Evolutionary conservation across 1,140 invertebrate species (phyloP), one percentile per base, ranked within the genome.

Genomic region (Drosophila tristis): DNA sequence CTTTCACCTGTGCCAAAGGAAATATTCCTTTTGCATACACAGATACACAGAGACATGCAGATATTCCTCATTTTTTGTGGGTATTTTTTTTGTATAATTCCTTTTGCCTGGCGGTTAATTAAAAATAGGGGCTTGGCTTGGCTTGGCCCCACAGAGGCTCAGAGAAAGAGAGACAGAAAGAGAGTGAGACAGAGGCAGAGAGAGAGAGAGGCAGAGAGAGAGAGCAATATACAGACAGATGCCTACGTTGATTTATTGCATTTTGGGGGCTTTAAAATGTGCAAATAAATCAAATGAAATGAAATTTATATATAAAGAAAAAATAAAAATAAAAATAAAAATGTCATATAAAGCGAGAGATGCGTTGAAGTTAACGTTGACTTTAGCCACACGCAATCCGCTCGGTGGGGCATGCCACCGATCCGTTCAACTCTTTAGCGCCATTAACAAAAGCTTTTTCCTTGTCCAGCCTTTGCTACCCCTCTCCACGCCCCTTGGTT

Each of bases 51-150:
- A 16, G 16, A 16, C 16, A 16, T 16, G 16, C 0, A 26, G 7
- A n/a, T 16, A 60, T 58, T 59, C 26, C 11, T 39, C 8, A 11
- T 11, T 13, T 39, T 39, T 9, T 20, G 20, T 20, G 20, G 20
- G 8, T 35, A 35, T 35, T 20, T 64, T 61, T 55, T 73, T 50
- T 58, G 35, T 66, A 70, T 54, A 44, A 62, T 74, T 74, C 70
- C 71, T 74, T 65, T 74, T 56, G 53, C 50, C 59, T 26, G 73
- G 44, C 61, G 74, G 74, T 81, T 81, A 81, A 87, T 85, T 85
- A 86, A 85, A 85, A 76, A 80, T 76, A 85, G 64, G 48, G 81
- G 80, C 77, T 86, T 85, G 81, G 78, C 77, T 86, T 85, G 81
- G 78, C 81, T 25, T 58, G 29, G 8, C 42, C 47, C n/a, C 35